A percentile compares a stretch with the other conserved stretches of the same genome.
Evolutionary conservation across 2,797 vertebrate species (phyloP).

Genomic region (Ispidina picta): DNA sequence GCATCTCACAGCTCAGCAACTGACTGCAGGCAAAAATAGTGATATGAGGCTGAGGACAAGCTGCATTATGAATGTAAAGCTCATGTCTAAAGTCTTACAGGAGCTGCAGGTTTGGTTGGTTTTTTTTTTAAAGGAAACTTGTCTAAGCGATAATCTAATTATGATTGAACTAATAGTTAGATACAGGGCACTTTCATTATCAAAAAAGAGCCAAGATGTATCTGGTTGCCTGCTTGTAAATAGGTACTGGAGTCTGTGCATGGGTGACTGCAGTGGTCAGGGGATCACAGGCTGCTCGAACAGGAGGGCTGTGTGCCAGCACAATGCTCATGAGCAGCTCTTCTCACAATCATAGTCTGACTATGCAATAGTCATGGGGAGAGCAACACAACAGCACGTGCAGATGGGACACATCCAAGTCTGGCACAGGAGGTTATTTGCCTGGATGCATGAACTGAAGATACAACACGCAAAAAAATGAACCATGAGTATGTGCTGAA

Average conservation of each 20-base stretch:
- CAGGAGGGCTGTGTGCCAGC: neutral
- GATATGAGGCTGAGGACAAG: neutral
- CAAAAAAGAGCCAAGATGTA: neutral
- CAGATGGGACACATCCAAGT: neutral
- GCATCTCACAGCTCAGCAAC: neutral
- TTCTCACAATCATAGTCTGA: neutral
- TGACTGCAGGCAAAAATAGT: neutral
- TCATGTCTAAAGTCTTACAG: neutral
- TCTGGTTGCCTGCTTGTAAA: neutral
- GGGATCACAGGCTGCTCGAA: conserved; percentile 15
- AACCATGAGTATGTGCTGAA: neutral
- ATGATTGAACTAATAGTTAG: neutral
- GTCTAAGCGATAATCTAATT: neutral
- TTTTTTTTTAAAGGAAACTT: neutral
- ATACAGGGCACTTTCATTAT: neutral
- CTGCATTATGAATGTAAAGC: neutral
- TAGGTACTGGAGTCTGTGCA: conserved; percentile 28
- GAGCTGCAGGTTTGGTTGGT: neutral
- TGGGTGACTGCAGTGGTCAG: neutral
- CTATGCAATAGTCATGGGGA: neutral
- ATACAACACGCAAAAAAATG: neutral
- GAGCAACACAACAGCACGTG: neutral
- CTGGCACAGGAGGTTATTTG: neutral
- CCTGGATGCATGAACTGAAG: neutral
- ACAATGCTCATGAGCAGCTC: neutral